phyloP scores from a whole-genome alignment of 2,797 vertebrate genomes.

The Intellagama lesueurii region DNA sequence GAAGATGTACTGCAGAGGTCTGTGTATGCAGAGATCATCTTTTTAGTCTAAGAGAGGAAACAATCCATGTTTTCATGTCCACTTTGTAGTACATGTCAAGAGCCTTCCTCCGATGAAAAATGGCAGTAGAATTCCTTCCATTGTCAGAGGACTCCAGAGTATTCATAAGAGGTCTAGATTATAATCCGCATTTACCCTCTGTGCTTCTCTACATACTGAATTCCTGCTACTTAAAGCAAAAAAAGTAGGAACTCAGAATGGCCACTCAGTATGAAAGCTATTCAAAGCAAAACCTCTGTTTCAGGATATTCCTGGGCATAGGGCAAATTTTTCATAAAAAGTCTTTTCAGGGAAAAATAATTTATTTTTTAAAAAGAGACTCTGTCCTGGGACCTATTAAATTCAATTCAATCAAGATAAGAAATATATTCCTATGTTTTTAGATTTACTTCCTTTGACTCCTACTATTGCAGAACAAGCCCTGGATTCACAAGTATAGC shows the following conservation, averaged over 20 bases:
- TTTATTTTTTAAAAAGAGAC: slow-evolving; percentile 23
- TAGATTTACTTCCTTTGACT: slow-evolving; percentile 6
- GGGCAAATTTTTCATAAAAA: slow-evolving; percentile 54
- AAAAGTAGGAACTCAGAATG: slow-evolving; percentile 60
- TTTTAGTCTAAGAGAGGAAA: neutral
- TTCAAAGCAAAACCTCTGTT: slow-evolving; percentile 67
- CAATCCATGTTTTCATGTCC: neutral
- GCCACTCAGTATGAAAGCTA: slow-evolving; percentile 44
- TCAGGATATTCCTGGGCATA: slow-evolving; percentile 32
- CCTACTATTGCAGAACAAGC: neutral
- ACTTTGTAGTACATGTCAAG: neutral
- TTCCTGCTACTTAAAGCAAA: slow-evolving; percentile 70
- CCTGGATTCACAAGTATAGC: neutral
- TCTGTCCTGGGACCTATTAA: slow-evolving; percentile 26
- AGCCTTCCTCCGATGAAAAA: neutral
- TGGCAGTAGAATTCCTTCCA: slow-evolving; percentile 29
- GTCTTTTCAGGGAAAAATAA: slow-evolving; percentile 41
- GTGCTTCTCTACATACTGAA: slow-evolving; percentile 64
- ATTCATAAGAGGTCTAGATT: slow-evolving; percentile 65
- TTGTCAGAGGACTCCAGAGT: slow-evolving; percentile 55
- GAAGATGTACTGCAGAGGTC: neutral
- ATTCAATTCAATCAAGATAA: slow-evolving; percentile 32
- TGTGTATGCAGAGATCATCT: neutral
- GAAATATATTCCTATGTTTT: neutral
- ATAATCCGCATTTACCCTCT: slow-evolving; percentile 65